These are phyloP conservation scores for Antheraea yamamai DNA, from an alignment of 2,888 invertebrate genomes.

Conservation along the genomic window DNA sequence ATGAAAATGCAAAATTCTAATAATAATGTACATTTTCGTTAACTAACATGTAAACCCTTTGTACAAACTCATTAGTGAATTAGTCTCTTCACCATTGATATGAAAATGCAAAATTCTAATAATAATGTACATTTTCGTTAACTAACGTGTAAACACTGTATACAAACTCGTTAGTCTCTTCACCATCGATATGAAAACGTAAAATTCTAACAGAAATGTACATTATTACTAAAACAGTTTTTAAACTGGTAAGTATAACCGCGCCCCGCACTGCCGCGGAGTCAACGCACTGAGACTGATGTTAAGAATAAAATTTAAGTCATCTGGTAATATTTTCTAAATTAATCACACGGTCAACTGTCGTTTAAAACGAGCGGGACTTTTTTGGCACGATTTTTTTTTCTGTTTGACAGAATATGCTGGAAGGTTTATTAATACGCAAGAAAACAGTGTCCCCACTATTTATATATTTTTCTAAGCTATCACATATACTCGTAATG, in stretches of 20 bases:
- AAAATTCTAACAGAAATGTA: no score
- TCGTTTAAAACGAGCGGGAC: background rate
- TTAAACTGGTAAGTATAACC: background rate
- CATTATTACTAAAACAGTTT: no score
- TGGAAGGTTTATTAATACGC: background rate
- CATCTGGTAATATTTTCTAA: constrained; percentile 30
- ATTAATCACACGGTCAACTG: background rate
- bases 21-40: no score
- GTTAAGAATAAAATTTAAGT: constrained; percentile 55
- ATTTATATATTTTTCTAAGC: background rate
- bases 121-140: no score
- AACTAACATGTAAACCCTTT: no score
- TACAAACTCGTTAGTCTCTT: no score
- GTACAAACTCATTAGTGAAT: no score
- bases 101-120: no score
- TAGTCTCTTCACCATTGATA: no score
- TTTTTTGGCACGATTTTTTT: background rate
- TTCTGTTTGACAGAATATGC: constrained; percentile 3
- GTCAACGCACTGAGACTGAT: constrained; percentile 70
- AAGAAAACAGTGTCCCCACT: background rate
- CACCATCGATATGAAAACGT: no score
- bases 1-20: no score
- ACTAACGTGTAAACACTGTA: no score
- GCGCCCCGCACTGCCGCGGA: constrained; percentile 27
- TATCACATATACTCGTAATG: background rate